A percentile compares a stretch with the other conserved stretches of the same genome.
phyloP scores from a whole-genome alignment of 2,888 invertebrate species.

The Argyresthia goedartella region DNA sequence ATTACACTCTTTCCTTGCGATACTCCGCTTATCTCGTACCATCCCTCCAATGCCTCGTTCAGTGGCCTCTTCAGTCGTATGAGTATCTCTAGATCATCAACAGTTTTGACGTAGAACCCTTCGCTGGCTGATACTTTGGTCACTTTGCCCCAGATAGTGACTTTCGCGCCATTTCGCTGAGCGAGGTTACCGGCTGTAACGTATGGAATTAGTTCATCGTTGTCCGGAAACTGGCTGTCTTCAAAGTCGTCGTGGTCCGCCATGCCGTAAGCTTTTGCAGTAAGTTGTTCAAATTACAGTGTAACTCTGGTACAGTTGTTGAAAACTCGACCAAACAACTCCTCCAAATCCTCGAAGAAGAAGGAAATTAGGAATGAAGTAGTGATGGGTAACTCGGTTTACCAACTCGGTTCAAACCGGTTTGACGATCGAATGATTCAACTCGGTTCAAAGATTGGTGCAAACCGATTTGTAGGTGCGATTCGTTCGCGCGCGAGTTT shows the following conservation, averaged over 20 bases:
- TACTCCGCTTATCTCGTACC: constrained; percentile 59
- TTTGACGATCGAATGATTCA: too few species aligned
- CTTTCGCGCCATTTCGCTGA: constrained; percentile 59
- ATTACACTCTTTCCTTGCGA: constrained; percentile 55
- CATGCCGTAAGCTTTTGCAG: constrained; percentile 21
- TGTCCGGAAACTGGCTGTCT: constrained; percentile 59
- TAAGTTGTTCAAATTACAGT: too few species aligned
- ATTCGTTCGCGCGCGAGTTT: too few species aligned
- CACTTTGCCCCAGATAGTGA: constrained; percentile 58
- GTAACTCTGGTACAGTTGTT: too few species aligned
- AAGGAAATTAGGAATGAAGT: too few species aligned
- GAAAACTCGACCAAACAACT: neutral
- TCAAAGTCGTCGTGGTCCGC: constrained; percentile 58
- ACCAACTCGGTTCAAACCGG: too few species aligned
- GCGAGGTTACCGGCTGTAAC: constrained; percentile 55
- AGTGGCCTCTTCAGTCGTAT: constrained; percentile 46
- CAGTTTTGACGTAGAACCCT: constrained; percentile 56
- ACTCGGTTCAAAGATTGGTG: too few species aligned
- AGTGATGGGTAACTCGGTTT: too few species aligned
- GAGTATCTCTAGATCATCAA: constrained; percentile 58
- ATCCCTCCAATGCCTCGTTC: constrained; percentile 53
- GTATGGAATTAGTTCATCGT: constrained; percentile 59
- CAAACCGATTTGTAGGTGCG: too few species aligned
- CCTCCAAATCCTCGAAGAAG: too few species aligned
- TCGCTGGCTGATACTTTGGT: constrained; percentile 54